These are phyloP conservation scores for Leptopilina clavipes DNA, from an alignment of 1,140 invertebrate species.

Conservation along the genomic window DNA sequence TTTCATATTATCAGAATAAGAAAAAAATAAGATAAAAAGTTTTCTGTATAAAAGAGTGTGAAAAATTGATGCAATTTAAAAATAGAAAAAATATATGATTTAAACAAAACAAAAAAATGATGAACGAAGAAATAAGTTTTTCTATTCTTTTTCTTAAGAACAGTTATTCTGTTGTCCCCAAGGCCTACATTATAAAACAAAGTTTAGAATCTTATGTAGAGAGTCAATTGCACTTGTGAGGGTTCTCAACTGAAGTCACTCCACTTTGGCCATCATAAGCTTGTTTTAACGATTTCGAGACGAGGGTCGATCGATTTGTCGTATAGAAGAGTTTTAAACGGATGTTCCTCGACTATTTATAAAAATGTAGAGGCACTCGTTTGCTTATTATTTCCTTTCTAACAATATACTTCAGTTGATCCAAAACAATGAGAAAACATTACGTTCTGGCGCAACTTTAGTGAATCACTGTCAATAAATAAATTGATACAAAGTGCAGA, in stretches of 20 bases:
- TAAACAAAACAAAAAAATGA: background rate
- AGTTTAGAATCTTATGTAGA: slow-evolving; percentile 33
- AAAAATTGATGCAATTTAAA: no score
- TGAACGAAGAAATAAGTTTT: background rate
- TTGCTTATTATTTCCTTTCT: background rate
- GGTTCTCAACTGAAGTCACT: slow-evolving; percentile 29
- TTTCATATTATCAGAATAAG: no score
- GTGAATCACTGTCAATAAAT: no score
- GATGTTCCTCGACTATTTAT: slow-evolving; percentile 23
- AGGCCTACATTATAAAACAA: slow-evolving; percentile 23
- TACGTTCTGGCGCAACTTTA: no score
- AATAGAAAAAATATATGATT: no score
- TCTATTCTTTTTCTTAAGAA: background rate
- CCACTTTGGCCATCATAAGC: slow-evolving; percentile 17
- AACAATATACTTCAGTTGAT: background rate
- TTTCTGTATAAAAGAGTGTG: no score
- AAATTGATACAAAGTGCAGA: no score
- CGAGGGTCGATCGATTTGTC: slow-evolving; percentile 35
- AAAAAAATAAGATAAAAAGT: no score
- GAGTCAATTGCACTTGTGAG: slow-evolving; percentile 23
- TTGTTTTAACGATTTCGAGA: slow-evolving; percentile 26
- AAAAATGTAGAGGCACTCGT: background rate
- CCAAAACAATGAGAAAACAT: background rate
- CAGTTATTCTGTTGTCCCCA: slow-evolving; percentile 5
- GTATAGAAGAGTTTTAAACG: background rate